Percentiles rank a stretch among this genome's conserved stretches.
These are phyloP conservation scores for Periophthalmus magnuspinnatus DNA, from an alignment of 2,797 vertebrate genomes.

Conservation along the genomic window DNA sequence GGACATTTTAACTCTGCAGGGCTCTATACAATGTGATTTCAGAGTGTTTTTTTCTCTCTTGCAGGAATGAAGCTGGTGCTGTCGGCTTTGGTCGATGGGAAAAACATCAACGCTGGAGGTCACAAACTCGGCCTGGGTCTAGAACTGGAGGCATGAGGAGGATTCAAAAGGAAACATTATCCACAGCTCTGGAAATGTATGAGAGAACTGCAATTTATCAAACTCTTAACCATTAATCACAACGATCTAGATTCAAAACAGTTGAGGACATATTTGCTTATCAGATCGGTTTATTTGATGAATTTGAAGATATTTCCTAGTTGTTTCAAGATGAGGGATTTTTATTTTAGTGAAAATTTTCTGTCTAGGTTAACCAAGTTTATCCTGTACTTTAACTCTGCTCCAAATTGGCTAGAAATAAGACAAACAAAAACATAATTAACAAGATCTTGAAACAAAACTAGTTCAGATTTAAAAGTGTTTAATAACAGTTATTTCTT, in stretches of 20 bases:
- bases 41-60: not conserved
- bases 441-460: too few species aligned
- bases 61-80: slow-evolving; percentile 94
- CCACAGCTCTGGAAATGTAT: not conserved
- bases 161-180: slow-evolving; percentile 70
- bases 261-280: too few species aligned
- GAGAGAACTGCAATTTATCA: slow-evolving; percentile 1
- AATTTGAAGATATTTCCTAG: not conserved
- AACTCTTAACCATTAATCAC: too few species aligned
- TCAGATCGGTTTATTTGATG: too few species aligned
- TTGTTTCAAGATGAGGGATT: not conserved
- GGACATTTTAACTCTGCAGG: not conserved
- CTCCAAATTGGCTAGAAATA: too few species aligned
- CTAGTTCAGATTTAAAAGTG: too few species aligned
- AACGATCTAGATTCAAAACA: not conserved
- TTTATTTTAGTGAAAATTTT: too few species aligned
- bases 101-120: slow-evolving; percentile 94
- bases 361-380: too few species aligned
- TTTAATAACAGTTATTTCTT: too few species aligned
- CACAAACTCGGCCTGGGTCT: slow-evolving; percentile 96
- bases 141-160: slow-evolving; percentile 91
- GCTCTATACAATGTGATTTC: not conserved
- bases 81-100: slow-evolving; percentile 94
- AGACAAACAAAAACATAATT: too few species aligned
- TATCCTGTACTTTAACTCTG: too few species aligned